Evolutionary conservation across 2,888 invertebrate genomes (phyloP).

Genomic region (Drosophila macrothrix): DNA sequence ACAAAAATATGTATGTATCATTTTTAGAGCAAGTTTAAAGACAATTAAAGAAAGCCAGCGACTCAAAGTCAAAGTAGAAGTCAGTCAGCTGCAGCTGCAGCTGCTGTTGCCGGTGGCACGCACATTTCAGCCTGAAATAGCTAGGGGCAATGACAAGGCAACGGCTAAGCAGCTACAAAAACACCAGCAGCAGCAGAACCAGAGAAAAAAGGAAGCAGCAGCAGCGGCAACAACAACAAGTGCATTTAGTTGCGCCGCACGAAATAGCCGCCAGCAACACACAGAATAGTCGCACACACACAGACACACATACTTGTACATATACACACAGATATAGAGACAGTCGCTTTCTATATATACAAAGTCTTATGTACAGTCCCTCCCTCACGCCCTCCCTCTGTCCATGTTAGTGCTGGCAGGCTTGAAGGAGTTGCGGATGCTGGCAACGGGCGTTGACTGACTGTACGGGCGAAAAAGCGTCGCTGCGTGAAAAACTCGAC

Average conservation of each 20-base stretch:
- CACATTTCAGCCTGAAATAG: conserved; percentile 68
- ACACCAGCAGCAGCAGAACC: conserved; percentile 26
- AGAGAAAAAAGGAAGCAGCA: conserved; percentile 34
- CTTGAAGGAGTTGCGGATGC: conserved; percentile 74
- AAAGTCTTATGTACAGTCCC: conserved; percentile 61
- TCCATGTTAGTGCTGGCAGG: conserved; percentile 20
- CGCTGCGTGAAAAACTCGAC: conserved; percentile 74
- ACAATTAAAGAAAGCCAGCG: conserved; percentile 41
- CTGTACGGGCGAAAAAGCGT: conserved; percentile 74
- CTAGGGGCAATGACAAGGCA: conserved; percentile 66
- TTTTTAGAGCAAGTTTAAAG: conserved; percentile 36
- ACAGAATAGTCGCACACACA: conserved; percentile 45
- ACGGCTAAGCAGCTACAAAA: conserved; percentile 55
- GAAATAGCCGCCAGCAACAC: conserved; percentile 56
- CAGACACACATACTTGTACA: conserved; percentile 5
- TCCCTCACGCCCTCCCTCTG: not conserved
- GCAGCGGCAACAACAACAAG: conserved; percentile 55
- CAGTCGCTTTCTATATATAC: conserved; percentile 53
- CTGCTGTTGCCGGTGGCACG: conserved; percentile 47
- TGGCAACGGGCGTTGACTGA: conserved; percentile 61
- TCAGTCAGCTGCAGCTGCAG: conserved; percentile 51
- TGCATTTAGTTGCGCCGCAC: conserved; percentile 76
- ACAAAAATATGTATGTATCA: not conserved
- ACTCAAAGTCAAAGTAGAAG: conserved; percentile 67
- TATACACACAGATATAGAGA: conserved; percentile 13